Evolutionary conservation across 1,140 invertebrate genomes (phyloP).

Genomic region (Pteromalus puparum): DNA sequence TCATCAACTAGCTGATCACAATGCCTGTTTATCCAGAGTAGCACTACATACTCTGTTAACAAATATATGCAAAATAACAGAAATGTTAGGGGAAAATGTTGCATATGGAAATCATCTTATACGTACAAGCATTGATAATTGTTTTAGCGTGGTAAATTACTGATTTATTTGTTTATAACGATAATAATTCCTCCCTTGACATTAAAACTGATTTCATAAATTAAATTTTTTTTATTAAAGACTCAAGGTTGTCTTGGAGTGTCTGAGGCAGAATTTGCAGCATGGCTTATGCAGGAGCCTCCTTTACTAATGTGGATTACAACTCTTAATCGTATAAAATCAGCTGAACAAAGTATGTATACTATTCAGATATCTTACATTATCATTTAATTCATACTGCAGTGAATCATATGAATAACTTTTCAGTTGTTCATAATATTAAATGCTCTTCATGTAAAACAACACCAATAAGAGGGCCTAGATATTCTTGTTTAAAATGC

Average conservation of each 20-base stretch:
- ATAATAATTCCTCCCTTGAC: neutral
- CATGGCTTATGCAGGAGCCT: conserved; percentile 79
- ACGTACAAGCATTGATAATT: conserved; percentile 74
- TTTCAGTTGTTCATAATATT: conserved; percentile 76
- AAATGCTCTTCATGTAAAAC: conserved; percentile 78
- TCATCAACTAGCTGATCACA: conserved; percentile 77
- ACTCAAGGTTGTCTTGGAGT: conserved; percentile 75
- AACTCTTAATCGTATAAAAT: conserved; percentile 77
- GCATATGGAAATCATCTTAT: conserved; percentile 77
- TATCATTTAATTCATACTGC: neutral
- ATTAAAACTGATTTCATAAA: neutral
- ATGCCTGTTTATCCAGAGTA: conserved; percentile 75
- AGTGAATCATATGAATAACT: conserved; percentile 20
- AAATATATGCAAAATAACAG: conserved; percentile 74
- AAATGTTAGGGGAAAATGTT: conserved; percentile 76
- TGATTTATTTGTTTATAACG: neutral
- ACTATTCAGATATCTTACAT: neutral
- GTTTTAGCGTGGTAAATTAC: conserved; percentile 74
- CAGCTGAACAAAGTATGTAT: conserved; percentile 75
- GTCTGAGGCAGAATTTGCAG: conserved; percentile 76
- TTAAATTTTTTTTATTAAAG: conserved; percentile 60
- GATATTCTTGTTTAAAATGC: conserved; percentile 85
- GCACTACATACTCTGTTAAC: conserved; percentile 74
- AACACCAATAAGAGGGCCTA: conserved; percentile 76
- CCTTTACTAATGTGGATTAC: conserved; percentile 79